Percentiles rank a stretch among this genome's conserved stretches.
Conservation (phyloP, 2,888 invertebrate genomes). For the Arctia plantaginis region DNA sequence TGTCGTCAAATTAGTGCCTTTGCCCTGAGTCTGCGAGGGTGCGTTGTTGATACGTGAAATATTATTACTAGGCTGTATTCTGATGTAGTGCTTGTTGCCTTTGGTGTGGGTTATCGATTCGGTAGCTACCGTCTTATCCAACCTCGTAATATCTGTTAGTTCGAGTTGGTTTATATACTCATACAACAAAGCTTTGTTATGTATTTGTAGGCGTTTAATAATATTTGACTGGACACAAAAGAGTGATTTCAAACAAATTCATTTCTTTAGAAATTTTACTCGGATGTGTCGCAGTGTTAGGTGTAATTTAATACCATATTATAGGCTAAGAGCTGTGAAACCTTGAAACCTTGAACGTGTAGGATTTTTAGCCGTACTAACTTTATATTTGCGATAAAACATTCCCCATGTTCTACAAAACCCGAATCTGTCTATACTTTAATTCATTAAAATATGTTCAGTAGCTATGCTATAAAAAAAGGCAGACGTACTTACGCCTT, state of each 20-base stretch:
- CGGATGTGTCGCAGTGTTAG: not conserved
- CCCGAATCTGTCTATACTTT: no score
- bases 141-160: no score
- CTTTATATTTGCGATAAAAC: not conserved
- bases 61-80: constrained; percentile 46
- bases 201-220: not conserved
- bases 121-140: not conserved
- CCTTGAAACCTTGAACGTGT: not conserved
- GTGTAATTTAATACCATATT: not conserved
- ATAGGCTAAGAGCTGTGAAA: not conserved
- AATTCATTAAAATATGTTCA: no score
- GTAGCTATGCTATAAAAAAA: no score
- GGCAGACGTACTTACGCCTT: no score
- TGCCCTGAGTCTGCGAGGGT: constrained; percentile 26
- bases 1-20: constrained; percentile 54
- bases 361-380: not conserved
- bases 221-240: not conserved
- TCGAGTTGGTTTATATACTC: not conserved
- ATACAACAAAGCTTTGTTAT: not conserved
- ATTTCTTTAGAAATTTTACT: not conserved
- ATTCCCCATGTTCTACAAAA: no score
- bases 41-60: constrained; percentile 42
- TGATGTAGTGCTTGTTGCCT: not conserved
- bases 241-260: not conserved
- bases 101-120: not conserved